Conservation (phyloP, 2,113 vertebrate species). For the Protomyctophum bolini region DNA sequence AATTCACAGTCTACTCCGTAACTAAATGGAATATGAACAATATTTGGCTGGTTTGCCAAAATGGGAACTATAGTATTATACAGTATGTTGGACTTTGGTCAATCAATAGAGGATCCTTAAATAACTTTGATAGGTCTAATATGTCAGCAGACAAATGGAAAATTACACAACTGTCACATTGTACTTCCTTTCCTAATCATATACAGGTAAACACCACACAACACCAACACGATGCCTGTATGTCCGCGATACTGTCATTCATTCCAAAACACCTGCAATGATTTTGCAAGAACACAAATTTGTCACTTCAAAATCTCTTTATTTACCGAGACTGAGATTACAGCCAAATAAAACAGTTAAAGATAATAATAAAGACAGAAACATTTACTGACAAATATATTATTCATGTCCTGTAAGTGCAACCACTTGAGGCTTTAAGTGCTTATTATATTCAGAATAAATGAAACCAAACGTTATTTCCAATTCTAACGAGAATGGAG, state of each 20-base stretch:
- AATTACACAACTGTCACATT: background rate
- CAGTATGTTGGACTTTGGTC: slow-evolving; percentile 39
- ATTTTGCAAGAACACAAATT: background rate
- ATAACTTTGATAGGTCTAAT: slow-evolving; percentile 2
- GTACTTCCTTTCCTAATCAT: background rate
- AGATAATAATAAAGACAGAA: background rate
- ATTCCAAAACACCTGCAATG: background rate
- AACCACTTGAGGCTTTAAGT: background rate
- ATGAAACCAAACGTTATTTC: background rate
- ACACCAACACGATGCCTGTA: background rate
- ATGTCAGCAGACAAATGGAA: slow-evolving; percentile 3
- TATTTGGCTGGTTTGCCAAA: slow-evolving; percentile 27
- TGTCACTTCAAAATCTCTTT: slow-evolving; percentile 36
- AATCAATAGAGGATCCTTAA: slow-evolving; percentile 4
- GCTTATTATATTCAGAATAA: slow-evolving; percentile 5
- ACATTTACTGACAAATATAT: too few relatives aligned
- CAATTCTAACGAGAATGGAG: slow-evolving; percentile 4
- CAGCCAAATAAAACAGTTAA: background rate
- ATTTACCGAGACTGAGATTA: slow-evolving; percentile 43
- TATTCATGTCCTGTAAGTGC: too few relatives aligned
- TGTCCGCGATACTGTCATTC: background rate
- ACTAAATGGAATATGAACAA: background rate
- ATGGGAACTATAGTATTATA: background rate
- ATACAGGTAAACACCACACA: background rate
- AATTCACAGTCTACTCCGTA: background rate